These are phyloP conservation scores for Myotis pilosus DNA, from an alignment of 2,797 vertebrate species.

Conservation along the genomic window DNA sequence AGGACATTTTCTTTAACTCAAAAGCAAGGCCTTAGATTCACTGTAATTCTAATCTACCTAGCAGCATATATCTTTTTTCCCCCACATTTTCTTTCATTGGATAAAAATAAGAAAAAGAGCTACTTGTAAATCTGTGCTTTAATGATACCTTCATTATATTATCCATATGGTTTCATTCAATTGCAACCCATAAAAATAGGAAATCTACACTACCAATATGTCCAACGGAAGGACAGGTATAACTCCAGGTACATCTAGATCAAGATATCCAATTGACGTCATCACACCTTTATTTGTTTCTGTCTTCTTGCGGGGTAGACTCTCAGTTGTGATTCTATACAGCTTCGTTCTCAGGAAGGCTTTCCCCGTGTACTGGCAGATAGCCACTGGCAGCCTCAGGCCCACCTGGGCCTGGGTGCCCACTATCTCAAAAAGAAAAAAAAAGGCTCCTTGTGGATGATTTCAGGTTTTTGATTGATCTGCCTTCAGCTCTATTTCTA, in stretches of 20 bases:
- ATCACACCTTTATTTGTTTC: neutral
- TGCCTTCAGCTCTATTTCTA: neutral
- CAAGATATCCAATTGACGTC: neutral
- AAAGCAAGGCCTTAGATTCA: neutral
- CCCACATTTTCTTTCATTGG: neutral
- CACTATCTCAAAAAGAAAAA: neutral
- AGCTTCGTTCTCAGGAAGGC: neutral
- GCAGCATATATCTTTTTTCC: neutral
- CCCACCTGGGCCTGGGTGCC: neutral
- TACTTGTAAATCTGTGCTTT: neutral
- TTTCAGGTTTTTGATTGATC: neutral
- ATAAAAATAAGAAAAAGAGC: neutral
- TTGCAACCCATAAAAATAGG: neutral
- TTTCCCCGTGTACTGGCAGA: neutral
- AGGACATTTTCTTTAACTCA: neutral
- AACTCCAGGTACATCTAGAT: neutral
- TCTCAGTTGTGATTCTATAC: neutral
- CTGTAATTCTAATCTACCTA: neutral
- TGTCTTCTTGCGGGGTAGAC: fast-evolving
- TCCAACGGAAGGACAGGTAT: neutral
- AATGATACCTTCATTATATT: neutral
- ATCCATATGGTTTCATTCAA: neutral
- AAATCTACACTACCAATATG: neutral
- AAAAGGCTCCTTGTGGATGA: neutral
- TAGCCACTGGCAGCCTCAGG: neutral